Evolutionary conservation across 2,888 invertebrate species (phyloP).

Genomic region (Drosophila mercatorum): DNA sequence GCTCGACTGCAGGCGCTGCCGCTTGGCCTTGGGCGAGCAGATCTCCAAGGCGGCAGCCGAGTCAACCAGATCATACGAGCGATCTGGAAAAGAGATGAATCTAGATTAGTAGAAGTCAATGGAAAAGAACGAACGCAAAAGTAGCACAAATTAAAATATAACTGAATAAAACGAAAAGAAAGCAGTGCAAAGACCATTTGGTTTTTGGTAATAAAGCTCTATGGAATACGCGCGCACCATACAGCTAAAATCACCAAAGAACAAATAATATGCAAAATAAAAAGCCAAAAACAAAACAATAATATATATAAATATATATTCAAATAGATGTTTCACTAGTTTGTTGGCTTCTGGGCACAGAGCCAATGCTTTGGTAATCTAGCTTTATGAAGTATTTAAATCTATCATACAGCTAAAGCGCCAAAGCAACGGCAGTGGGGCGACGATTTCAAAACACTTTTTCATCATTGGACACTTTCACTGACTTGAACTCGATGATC

Average conservation of each 20-base stretch:
- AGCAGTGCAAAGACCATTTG: constrained; percentile 85
- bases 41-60: constrained; percentile 80
- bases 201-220: constrained; percentile 91
- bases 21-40: constrained; percentile 83
- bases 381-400: constrained; percentile 93
- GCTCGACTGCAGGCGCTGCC: constrained; percentile 82
- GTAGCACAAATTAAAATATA: constrained; percentile 1
- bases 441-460: constrained; percentile 2
- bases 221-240: constrained; percentile 87
- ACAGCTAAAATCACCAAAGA: constrained; percentile 92
- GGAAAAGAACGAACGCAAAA: background rate
- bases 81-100: constrained; percentile 67
- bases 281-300: constrained; percentile 30
- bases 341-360: constrained; percentile 49
- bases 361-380: constrained; percentile 95
- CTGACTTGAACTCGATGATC: background rate
- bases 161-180: constrained; percentile 27
- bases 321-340: background rate
- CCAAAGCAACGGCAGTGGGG: constrained; percentile 91
- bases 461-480: background rate
- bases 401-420: constrained; percentile 94
- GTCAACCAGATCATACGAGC: constrained; percentile 82
- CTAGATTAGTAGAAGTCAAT: background rate
- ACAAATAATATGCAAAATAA: constrained; percentile 85
- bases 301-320: background rate